Evolutionary conservation across 2,113 vertebrate species (phyloP).

Genomic region (Rhinogobius similis): DNA sequence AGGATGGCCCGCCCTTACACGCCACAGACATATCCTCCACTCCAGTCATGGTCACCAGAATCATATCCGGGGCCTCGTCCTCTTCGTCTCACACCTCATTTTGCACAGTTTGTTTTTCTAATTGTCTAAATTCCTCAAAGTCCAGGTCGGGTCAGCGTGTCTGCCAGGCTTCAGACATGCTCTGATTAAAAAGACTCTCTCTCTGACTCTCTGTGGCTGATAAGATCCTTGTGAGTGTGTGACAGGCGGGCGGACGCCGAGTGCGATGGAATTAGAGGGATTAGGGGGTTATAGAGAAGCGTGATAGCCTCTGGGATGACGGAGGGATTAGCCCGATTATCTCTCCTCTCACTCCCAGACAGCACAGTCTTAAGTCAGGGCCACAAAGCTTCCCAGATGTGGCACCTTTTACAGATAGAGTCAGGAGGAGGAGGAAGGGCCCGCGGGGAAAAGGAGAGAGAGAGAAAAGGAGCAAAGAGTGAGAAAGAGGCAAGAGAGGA

Average conservation of each 20-base stretch:
- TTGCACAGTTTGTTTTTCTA: slow-evolving; percentile 54
- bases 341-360: slow-evolving; percentile 66
- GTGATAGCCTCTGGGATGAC: slow-evolving; percentile 80
- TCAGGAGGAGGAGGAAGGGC: slow-evolving; percentile 46
- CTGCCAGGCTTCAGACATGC: slow-evolving; percentile 52
- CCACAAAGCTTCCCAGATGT: slow-evolving; percentile 75
- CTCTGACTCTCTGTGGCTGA: slow-evolving; percentile 33
- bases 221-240: slow-evolving; percentile 77
- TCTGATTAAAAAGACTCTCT: slow-evolving; percentile 57
- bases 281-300: slow-evolving; percentile 81
- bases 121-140: slow-evolving; percentile 52
- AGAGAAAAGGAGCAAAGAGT: not conserved
- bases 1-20: no score
- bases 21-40: not conserved
- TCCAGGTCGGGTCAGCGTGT: slow-evolving; percentile 52
- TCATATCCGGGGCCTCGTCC: not conserved
- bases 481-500: slow-evolving; percentile 21
- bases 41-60: no score
- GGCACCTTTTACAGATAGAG: slow-evolving; percentile 68
- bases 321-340: slow-evolving; percentile 82
- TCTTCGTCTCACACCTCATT: slow-evolving; percentile 26
- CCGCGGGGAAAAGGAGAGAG: slow-evolving; percentile 32
- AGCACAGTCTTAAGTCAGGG: slow-evolving; percentile 59
- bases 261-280: slow-evolving; percentile 81
- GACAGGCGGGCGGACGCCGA: slow-evolving; percentile 76